phyloP scores from a whole-genome alignment of 23 tunicate species.

The Oikopleura dioica region DNA sequence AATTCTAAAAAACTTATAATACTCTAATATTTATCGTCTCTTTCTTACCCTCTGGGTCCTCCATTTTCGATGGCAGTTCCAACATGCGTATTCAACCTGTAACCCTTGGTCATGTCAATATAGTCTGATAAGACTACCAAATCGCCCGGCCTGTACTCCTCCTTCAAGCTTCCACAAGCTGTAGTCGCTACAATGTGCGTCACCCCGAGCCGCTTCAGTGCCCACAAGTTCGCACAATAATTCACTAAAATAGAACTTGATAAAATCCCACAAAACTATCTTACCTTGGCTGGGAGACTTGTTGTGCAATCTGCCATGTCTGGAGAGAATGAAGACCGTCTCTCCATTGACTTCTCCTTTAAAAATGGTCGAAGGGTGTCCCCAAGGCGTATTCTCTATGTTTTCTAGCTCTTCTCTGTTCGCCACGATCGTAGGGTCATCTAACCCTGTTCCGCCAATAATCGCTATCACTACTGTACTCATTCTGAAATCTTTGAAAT shows the following conservation, averaged over 20 bases:
- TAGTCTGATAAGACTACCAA: constrained; percentile 28
- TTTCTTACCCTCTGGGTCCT: constrained; percentile 1
- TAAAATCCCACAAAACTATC: too few relatives aligned
- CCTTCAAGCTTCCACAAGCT: constrained; percentile 35
- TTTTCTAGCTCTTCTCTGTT: not conserved
- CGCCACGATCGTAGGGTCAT: not conserved
- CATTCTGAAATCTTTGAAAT: too few relatives aligned
- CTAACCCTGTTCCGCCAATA: constrained; percentile 3
- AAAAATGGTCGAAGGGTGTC: too few relatives aligned
- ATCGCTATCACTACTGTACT: not conserved
- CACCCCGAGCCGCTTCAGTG: constrained; percentile 25
- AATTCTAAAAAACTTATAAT: too few relatives aligned
- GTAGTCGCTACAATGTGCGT: constrained; percentile 31
- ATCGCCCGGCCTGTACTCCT: constrained; percentile 16
- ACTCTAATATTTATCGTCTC: too few relatives aligned
- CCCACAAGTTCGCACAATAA: constrained; percentile 36
- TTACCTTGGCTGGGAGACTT: constrained; percentile 20
- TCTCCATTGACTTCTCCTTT: too few relatives aligned
- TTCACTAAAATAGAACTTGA: too few relatives aligned
- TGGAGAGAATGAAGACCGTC: not conserved
- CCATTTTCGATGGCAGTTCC: not conserved
- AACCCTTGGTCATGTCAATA: constrained; percentile 23
- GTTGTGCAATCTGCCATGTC: constrained; percentile 30
- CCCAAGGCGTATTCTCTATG: too few relatives aligned
- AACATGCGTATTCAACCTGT: not conserved